Evolutionary conservation across 2,113 vertebrate genomes (phyloP), one percentile per base, ranked within the genome.

Genomic region (Crypturellus undulatus): DNA sequence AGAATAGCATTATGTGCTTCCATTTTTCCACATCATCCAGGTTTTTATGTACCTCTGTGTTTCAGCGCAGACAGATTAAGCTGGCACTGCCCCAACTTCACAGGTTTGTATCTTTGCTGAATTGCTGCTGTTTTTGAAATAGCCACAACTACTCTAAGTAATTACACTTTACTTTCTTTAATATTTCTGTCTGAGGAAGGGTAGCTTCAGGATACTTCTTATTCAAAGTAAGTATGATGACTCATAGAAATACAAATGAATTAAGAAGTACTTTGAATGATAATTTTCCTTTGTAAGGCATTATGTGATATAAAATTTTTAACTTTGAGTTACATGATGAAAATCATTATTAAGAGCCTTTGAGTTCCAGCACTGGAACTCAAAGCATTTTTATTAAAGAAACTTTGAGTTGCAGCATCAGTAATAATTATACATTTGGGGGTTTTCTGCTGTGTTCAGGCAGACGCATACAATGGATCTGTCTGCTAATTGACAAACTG

Each of bases 121-220:
- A 71, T n/a, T 78, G 25, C 34, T 71, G 21, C 12, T 82, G 14
- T 12, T 45, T 24, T 25, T 54, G 22, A 84, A 93, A 93, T 5
- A 63, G 30, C 19, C 60, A 70, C 68, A 42, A 42, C 80, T 68
- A 65, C 5, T 12, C 49, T 14, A 82, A 67, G 59, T 51, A 36
- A 63, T 84, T 87, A 92, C 30, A 86, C 49, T 87, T 91, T 38
- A 47, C 12, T 88, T 85, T 45, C 82, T 97, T 60, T 70, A 94
- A 60, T 68, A 19, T 13, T 78, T 71, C 34, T 19, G 20, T 82
- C 43, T 12, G 67, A 3, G 26, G 26, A 69, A 87, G 58, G 4
- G 20, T 8, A 42, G 7, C 30, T 45, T 64, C 42, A 91, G 38
- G 12, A 42, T 60, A 89, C 3, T 64, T 12, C 16, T 56, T 47